A percentile compares a stretch with the other conserved stretches of the same genome.
Conservation (phyloP, 2,888 invertebrate species). For the Sphecodes monilicornis region DNA sequence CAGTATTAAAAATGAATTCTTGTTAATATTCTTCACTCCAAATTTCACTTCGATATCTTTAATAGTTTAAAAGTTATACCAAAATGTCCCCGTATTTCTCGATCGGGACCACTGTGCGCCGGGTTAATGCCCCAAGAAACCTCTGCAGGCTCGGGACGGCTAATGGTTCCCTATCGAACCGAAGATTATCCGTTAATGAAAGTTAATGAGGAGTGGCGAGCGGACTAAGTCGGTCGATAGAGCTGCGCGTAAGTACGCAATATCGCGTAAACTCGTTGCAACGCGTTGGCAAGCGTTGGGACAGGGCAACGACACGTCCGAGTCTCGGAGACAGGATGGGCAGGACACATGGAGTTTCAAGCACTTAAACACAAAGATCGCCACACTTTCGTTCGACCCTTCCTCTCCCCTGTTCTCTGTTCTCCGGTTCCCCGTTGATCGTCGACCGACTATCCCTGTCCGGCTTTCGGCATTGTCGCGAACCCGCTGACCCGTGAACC, state of each 20-base stretch:
- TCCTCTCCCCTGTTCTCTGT: conserved; percentile 11
- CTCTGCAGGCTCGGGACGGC: conserved; percentile 5
- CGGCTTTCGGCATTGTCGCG: conserved; percentile 73
- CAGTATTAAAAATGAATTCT: no score
- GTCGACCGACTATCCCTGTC: conserved; percentile 49
- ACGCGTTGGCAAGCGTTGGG: not conserved
- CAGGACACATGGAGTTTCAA: conserved; percentile 75
- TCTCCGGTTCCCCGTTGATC: conserved; percentile 13
- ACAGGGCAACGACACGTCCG: conserved; percentile 41
- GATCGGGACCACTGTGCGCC: no score
- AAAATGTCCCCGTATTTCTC: no score
- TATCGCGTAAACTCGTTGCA: not conserved
- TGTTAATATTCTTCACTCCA: no score
- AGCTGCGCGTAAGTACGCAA: conserved; percentile 29
- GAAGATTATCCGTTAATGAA: conserved; percentile 50
- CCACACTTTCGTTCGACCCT: conserved; percentile 31
- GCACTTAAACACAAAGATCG: conserved; percentile 68
- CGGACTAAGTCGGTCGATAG: conserved; percentile 50
- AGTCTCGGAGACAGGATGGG: conserved; percentile 70
- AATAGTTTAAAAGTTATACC: no score
- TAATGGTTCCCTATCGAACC: conserved; percentile 38
- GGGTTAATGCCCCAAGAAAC: conserved; percentile 19
- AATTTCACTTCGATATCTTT: no score
- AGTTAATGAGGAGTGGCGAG: conserved; percentile 44
- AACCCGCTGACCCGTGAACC: conserved; percentile 72